Conservation (phyloP, 1,140 invertebrate species). For the Drosophila novamexicana region DNA sequence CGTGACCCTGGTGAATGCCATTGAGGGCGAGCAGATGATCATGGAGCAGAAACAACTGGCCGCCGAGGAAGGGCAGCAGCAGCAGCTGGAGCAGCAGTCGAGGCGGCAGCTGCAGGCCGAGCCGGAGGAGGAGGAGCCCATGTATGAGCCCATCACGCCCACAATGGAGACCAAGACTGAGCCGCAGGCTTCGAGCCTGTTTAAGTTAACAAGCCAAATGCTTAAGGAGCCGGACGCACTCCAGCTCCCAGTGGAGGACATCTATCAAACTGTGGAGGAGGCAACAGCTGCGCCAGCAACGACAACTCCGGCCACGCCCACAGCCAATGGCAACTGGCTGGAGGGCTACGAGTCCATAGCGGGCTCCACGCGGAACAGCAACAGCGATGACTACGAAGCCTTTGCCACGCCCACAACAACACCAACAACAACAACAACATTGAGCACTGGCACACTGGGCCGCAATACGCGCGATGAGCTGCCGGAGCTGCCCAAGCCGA, state of each 20-base stretch:
- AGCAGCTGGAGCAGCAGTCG: not conserved
- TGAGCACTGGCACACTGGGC: constrained; percentile 43
- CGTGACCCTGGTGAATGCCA: constrained; percentile 72
- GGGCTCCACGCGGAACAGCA: constrained; percentile 41
- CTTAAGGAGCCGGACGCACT: constrained; percentile 8
- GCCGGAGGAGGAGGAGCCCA: constrained; percentile 44
- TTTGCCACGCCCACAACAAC: constrained; percentile 49
- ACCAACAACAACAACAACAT: not conserved
- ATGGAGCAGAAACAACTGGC: constrained; percentile 71
- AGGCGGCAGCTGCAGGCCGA: not conserved
- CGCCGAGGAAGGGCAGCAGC: not conserved
- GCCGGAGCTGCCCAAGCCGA: constrained; percentile 75
- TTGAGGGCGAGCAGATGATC: constrained; percentile 71
- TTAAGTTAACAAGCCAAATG: constrained; percentile 45
- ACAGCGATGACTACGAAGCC: constrained; percentile 72
- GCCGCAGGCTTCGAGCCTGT: constrained; percentile 58
- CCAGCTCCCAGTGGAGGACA: constrained; percentile 11
- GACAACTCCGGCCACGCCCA: constrained; percentile 1
- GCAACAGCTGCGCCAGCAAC: not conserved
- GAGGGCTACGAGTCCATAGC: constrained; percentile 80
- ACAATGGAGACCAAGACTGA: constrained; percentile 62
- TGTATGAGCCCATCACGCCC: constrained; percentile 75
- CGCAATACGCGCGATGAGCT: constrained; percentile 77
- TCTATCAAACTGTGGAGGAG: constrained; percentile 74
- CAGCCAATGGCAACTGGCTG: constrained; percentile 44